Evolutionary conservation across 2,888 invertebrate genomes (phyloP).

Genomic region (Anarsia innoxiella): DNA sequence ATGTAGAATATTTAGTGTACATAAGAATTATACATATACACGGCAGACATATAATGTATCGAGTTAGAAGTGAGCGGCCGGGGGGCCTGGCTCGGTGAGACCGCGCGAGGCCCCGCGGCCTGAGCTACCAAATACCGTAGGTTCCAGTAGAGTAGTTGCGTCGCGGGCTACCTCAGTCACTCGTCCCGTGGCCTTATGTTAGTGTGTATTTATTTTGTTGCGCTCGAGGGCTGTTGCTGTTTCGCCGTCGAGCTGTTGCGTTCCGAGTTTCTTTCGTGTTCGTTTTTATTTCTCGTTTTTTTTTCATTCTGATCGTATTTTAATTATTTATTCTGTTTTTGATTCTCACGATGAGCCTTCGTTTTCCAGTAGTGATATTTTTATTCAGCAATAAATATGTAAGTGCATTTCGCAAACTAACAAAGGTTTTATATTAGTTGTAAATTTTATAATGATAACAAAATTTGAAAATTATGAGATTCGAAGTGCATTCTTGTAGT

Average conservation of each 20-base stretch:
- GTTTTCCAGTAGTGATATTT: constrained; percentile 75
- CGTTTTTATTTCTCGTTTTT: constrained; percentile 60
- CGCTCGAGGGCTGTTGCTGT: constrained; percentile 69
- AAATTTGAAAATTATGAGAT: constrained; percentile 70
- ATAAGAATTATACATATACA: constrained; percentile 63
- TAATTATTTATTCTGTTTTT: constrained; percentile 67
- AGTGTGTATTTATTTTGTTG: constrained; percentile 70
- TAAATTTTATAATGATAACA: constrained; percentile 64
- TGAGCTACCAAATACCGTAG: constrained; percentile 43
- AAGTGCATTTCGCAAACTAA: constrained; percentile 67
- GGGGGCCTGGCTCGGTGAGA: constrained; percentile 27
- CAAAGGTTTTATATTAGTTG: constrained; percentile 64
- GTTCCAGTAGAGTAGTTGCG: constrained; percentile 52
- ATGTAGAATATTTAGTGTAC: constrained; percentile 66
- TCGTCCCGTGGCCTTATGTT: constrained; percentile 67
- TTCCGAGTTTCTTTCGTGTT: constrained; percentile 67
- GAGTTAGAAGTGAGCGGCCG: constrained; percentile 31
- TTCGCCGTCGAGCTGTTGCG: constrained; percentile 64
- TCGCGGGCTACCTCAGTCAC: constrained; percentile 72
- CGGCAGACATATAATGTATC: constrained; percentile 48
- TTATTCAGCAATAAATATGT: constrained; percentile 70
- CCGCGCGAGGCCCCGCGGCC: constrained; percentile 23
- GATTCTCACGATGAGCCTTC: constrained; percentile 64
- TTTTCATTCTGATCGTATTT: constrained; percentile 58
- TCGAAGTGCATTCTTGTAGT: constrained; percentile 73